Evolutionary conservation across 2,888 invertebrate species (phyloP).

Genomic region (Heliconius aoede): DNA sequence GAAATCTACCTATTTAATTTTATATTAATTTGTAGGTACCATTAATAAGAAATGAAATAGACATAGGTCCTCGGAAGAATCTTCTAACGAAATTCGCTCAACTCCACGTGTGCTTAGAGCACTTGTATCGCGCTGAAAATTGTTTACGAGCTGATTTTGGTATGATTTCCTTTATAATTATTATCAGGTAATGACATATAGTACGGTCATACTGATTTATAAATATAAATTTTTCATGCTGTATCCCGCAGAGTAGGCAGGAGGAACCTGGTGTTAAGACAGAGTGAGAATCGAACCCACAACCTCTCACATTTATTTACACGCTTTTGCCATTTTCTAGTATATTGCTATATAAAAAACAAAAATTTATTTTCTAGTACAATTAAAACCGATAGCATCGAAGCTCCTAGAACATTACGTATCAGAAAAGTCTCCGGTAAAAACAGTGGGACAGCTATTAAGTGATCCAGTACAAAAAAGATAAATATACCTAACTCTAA

Average conservation of each 20-base stretch:
- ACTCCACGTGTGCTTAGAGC: slow-evolving; percentile 77
- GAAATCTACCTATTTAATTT: too few relatives aligned
- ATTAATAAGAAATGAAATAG: slow-evolving; percentile 77
- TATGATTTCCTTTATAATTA: slow-evolving; percentile 51
- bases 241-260: too few relatives aligned
- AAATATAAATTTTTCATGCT: too few relatives aligned
- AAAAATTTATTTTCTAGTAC: slow-evolving; percentile 54
- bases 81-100: slow-evolving; percentile 78
- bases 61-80: slow-evolving; percentile 79
- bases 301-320: too few relatives aligned
- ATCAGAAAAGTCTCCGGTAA: slow-evolving; percentile 75
- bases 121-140: slow-evolving; percentile 72
- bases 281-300: too few relatives aligned
- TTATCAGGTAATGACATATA: too few relatives aligned
- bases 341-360: background rate
- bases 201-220: too few relatives aligned
- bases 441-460: slow-evolving; percentile 74
- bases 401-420: slow-evolving; percentile 72
- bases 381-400: slow-evolving; percentile 71
- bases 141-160: slow-evolving; percentile 74
- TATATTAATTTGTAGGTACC: slow-evolving; percentile 63
- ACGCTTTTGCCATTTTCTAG: too few relatives aligned
- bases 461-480: slow-evolving; percentile 73
- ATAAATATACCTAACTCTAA: slow-evolving; percentile 71
- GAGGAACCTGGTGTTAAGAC: too few relatives aligned